Base-by-base conservation (phyloP, 2,113 vertebrate genomes). In the Cyprinus carpio region DNA sequence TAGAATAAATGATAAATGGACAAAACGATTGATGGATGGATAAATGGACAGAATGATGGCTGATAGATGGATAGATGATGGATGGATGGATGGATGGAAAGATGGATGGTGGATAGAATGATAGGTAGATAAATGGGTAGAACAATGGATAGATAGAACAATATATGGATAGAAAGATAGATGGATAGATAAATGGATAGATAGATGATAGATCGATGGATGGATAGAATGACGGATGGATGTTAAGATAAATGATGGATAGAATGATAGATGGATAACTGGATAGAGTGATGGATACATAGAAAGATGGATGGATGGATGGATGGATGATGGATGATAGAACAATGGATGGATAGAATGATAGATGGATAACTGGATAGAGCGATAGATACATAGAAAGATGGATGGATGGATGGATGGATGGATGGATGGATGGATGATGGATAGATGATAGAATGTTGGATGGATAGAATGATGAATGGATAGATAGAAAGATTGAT, bases 1-100 rank as follows among this genome's bases (percentile, higher is more conserved):
- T 58, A 3, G 7, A n/a, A 3, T 0, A 3, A 11, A n/a, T n/a
- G 0, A n/a, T 25, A 10, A 3, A 60, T 10, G 1, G 1, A 25
- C 5, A 12, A 4, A 25, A 11, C 0, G 4, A 27, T 62, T 0
- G n/a, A 62, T n/a, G 5, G 8, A 11, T 60, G 3, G 2, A n/a
- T 4, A 31, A 31, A n/a, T n/a, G n/a, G n/a, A n/a, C n/a, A n/a
- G n/a, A n/a, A n/a, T n/a, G n/a, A n/a, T n/a, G 31, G 31, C 31
- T n/a, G n/a, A n/a, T n/a, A 0, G 20, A 23, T 23, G 7, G 20
- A 2, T 46, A 46, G 46, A 46, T 12, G 43, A 56, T 58, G 0
- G 20, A 23, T 58, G 7, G 20, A 58, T 58, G 20, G 2, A 58
- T 18, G 1, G 31, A 31, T n/a, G n/a, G n/a, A n/a, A 31, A 31